These are phyloP conservation scores for Malaclemys terrapin DNA, from an alignment of 2,113 vertebrate species.

Conservation along the genomic window DNA sequence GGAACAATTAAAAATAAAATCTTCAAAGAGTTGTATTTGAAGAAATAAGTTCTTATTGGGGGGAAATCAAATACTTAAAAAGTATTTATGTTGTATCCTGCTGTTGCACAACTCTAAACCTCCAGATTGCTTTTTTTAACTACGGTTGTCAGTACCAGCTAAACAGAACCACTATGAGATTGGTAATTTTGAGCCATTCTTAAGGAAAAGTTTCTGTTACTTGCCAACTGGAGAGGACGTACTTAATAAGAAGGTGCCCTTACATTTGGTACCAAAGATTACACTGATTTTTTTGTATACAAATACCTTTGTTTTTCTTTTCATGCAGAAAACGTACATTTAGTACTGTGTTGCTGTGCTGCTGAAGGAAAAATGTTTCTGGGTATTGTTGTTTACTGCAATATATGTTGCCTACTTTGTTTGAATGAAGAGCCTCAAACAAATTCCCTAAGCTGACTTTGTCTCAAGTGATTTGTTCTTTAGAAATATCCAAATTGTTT, in stretches of 20 bases:
- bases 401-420: slow-evolving; percentile 40
- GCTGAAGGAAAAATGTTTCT: slow-evolving; percentile 44
- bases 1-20: slow-evolving; percentile 12
- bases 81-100: slow-evolving; percentile 34
- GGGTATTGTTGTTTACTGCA: slow-evolving; percentile 11
- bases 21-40: slow-evolving; percentile 53
- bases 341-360: slow-evolving; percentile 67
- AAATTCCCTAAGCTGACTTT: slow-evolving; percentile 32
- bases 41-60: background rate
- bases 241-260: slow-evolving; percentile 69
- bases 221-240: slow-evolving; percentile 50
- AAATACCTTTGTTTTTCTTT: slow-evolving; percentile 52
- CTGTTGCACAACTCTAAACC: slow-evolving; percentile 39
- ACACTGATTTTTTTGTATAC: slow-evolving; percentile 58
- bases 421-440: slow-evolving; percentile 33
- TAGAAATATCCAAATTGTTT: slow-evolving; percentile 33
- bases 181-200: slow-evolving; percentile 39
- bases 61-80: slow-evolving; percentile 30
- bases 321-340: slow-evolving; percentile 58
- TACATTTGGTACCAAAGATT: slow-evolving; percentile 87
- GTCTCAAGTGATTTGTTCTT: background rate
- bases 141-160: slow-evolving; percentile 11
- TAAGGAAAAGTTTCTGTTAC: slow-evolving; percentile 20
- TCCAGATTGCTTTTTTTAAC: slow-evolving; percentile 28
- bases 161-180: background rate